A percentile compares a stretch with the other conserved stretches of the same genome.
These are phyloP conservation scores for Cotesia typhae DNA, from an alignment of 1,140 invertebrate genomes.

Conservation along the genomic window DNA sequence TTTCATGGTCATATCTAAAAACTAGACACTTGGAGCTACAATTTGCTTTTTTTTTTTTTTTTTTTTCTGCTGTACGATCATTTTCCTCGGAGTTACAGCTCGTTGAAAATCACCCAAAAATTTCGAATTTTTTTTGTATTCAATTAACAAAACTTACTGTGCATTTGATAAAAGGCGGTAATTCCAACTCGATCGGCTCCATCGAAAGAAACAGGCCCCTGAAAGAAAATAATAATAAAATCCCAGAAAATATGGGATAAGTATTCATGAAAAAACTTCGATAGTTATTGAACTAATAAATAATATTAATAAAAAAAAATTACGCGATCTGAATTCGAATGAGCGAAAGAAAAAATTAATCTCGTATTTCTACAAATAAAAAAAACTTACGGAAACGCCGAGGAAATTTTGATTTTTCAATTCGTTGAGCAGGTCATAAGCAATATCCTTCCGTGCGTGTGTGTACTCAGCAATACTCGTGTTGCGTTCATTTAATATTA, in stretches of 20 bases:
- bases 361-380: too few species aligned
- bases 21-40: too few species aligned
- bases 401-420: conserved; percentile 79
- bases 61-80: too few species aligned
- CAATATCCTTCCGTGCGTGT: conserved; percentile 76
- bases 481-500: conserved; percentile 52
- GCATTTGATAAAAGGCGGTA: conserved; percentile 85
- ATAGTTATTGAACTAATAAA: neutral
- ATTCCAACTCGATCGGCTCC: conserved; percentile 86
- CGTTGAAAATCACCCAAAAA: too few species aligned
- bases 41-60: too few species aligned
- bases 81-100: too few species aligned
- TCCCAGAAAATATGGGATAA: too few species aligned
- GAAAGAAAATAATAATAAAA: conserved; percentile 10
- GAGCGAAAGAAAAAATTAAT: too few species aligned
- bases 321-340: conserved; percentile 12
- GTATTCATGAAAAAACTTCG: neutral
- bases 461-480: conserved; percentile 73
- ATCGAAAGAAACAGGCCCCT: conserved; percentile 88
- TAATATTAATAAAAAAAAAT: neutral
- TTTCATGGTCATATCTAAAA: too few species aligned
- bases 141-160: conserved; percentile 66
- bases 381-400: conserved; percentile 80
- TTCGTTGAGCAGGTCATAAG: conserved; percentile 73
- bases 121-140: too few species aligned